Evolutionary conservation across 1,140 invertebrate species (phyloP), one percentile per base, ranked within the genome.

Genomic region (Andrena cerasifolii): DNA sequence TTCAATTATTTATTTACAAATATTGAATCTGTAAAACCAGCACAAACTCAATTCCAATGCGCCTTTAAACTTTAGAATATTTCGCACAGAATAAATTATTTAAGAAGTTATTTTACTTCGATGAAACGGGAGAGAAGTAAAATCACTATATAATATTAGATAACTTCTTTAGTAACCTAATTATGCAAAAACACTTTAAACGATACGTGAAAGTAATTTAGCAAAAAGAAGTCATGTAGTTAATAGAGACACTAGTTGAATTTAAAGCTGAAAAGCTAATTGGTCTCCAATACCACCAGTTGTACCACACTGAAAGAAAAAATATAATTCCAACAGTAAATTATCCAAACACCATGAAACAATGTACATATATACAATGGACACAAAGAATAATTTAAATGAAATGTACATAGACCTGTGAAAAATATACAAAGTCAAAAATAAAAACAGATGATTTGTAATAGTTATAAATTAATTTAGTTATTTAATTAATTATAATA

Each of bases 231-330:
- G 94, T 96, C 62, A 96, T 91, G 88, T 96, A 96, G 78, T 93
- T 94, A 63, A 96, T 93, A 80, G 95, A 95, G 40, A 94, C 91
- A 74, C 92, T 90, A 80, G 94, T 94, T 75, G 93, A 90, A 83
- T 93, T 93, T 24, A 90, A 84, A 65, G 94, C 92, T 62, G 95
- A 93, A 86, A 95, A 91, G 86, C 95, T 95, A 24, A 94, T 86
- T 61, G 96, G 95, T 87, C 95, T 93, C 95, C 96, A 97, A 85
- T 96, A 97, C 95, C 96, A 96, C 96, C 96, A 97, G 89, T 96
- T 97, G 86, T 96, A 97, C 94, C 95, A 96, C 82, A 97, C 96
- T 96, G 91, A 81, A 95, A 94, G 10, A 79, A 87, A 89, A 28
- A 36, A 74, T 36, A 12, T 53, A 18, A 28, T n/a, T 72, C 26